Evolutionary conservation across 2,797 vertebrate species (phyloP), one percentile per base, ranked within the genome.

Genomic region (Eospalax fontanierii): DNA sequence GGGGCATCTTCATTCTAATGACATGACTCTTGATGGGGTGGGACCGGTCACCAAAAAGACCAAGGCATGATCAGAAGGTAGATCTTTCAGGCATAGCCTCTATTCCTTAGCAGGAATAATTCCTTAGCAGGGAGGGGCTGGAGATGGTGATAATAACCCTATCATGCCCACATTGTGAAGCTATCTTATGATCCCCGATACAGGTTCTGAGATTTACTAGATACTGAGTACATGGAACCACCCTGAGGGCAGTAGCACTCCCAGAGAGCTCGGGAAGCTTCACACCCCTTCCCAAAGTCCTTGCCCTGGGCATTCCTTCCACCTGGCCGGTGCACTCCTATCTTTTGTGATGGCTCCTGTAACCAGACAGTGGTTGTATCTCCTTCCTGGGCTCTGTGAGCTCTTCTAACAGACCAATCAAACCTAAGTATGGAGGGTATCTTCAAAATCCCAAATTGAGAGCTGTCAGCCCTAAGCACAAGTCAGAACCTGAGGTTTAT

Each of bases 221-320:
- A 18, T 50, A n/a, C 19, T 71, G 54, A 71, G 38, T 40, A 30
- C 3, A 38, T 28, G 10, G 24, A 21, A 30, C 30, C 43, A 0
- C 6, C 12, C 21, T 6, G 73, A 59, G 22, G 16, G 43, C 0
- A 33, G n/a, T n/a, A n/a, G 11, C 0, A 2, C 4, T 24, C 16
- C 74, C 22, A 0, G 9, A 59, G 30, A 35, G 24, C 11, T 24
- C 38, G 4, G 28, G 73, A 30, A 40, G 24, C 6, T 0, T 61
- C 14, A 21, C 21, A 21, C n/a, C 6, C 19, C 59, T 33, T 66
- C 46, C 46, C 38, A 86, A 24, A 16, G 0, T 8, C 10, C 46
- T 18, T 26, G 15, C 35, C 35, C 35, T 28, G 0, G 0, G 26
- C 35, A 26, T 28, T 73, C 30, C 22, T 70, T 21, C 61, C 82